Conservation (phyloP, 2,113 vertebrate genomes). For the Dasypus novemcinctus region DNA sequence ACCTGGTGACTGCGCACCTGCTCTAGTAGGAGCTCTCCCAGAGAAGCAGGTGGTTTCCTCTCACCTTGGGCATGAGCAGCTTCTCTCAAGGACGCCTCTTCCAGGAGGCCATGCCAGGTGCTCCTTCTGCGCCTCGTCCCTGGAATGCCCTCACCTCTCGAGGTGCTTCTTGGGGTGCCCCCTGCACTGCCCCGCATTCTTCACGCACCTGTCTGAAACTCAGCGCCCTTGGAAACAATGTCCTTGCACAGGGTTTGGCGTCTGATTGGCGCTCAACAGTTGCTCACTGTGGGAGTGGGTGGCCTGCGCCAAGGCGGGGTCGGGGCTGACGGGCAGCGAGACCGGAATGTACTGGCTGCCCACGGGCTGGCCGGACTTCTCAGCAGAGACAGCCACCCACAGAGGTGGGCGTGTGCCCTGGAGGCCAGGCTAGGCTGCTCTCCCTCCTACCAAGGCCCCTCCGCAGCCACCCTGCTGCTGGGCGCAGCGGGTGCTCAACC, state of each 20-base stretch:
- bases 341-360: not conserved
- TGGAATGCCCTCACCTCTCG: not conserved
- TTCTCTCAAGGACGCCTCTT: not conserved
- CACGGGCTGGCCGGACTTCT: rapidly evolving
- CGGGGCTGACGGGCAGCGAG: not conserved
- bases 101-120: not conserved
- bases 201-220: not conserved
- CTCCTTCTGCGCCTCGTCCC: not conserved
- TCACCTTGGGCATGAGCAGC: rapidly evolving
- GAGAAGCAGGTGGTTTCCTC: not conserved
- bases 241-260: rapidly evolving
- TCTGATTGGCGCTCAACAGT: rapidly evolving
- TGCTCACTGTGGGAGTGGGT: not conserved
- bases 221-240: not conserved
- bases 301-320: not conserved
- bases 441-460: rapidly evolving
- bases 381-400: not conserved
- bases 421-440: not conserved
- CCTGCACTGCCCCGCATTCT: not conserved
- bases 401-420: not conserved
- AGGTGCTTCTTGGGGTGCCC: not conserved
- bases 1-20: rapidly evolving
- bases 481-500: rapidly evolving
- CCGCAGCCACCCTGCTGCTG: not conserved
- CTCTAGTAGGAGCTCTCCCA: rapidly evolving